These are phyloP conservation scores for Helicolenus hilgendorfi DNA, from an alignment of 2,797 vertebrate genomes.

Conservation along the genomic window DNA sequence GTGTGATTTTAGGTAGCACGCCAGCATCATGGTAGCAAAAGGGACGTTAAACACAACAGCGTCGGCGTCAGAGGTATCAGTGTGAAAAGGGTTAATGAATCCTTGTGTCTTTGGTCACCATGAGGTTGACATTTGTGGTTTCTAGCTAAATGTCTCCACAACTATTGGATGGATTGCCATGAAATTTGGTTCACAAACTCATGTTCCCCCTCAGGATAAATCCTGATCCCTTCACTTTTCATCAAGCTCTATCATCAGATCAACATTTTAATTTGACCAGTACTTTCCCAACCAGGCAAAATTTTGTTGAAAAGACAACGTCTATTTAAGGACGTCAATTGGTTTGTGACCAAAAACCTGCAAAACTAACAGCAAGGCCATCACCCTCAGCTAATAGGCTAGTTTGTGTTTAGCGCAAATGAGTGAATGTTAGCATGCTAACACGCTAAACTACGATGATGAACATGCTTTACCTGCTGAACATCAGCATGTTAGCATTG, in stretches of 20 bases:
- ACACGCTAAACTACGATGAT: not conserved
- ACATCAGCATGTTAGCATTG: not conserved
- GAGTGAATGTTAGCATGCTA: not conserved
- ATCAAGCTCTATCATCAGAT: not conserved
- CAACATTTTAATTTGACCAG: not conserved
- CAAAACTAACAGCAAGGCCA: not conserved
- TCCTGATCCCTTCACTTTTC: not conserved
- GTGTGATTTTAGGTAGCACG: too few species aligned
- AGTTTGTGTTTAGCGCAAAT: not conserved
- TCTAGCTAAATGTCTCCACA: not conserved
- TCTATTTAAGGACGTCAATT: too few species aligned
- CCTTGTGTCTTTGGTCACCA: not conserved
- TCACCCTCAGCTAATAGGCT: not conserved
- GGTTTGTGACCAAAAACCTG: not conserved
- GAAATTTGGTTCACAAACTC: not conserved
- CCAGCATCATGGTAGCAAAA: too few species aligned
- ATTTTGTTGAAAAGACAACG: too few species aligned
- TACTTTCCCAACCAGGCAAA: fast-evolving
- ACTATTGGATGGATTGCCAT: not conserved
- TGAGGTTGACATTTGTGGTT: not conserved
- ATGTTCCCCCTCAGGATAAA: not conserved
- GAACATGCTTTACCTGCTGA: not conserved
- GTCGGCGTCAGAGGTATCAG: fast-evolving
- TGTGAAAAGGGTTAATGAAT: too few species aligned
- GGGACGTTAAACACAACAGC: too few species aligned